These are phyloP conservation scores for Dromiciops gliroides DNA, from an alignment of 2,113 vertebrate genomes.

Conservation along the genomic window DNA sequence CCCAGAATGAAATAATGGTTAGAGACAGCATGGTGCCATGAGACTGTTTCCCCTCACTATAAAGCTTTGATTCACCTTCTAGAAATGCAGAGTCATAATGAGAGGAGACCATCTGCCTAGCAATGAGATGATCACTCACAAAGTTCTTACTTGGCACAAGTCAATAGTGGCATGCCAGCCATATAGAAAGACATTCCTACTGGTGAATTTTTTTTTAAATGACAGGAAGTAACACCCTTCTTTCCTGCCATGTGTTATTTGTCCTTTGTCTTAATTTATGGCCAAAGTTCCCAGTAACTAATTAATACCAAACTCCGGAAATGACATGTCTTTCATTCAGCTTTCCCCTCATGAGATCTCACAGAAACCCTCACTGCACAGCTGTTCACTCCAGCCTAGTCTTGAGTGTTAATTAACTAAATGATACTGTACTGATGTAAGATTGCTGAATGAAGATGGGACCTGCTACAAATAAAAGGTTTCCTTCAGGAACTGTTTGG, in stretches of 20 bases:
- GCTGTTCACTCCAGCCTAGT: background rate
- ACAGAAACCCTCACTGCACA: constrained; percentile 5
- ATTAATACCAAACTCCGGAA: constrained; percentile 44
- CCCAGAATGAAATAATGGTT: constrained; percentile 68
- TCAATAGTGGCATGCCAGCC: constrained; percentile 20
- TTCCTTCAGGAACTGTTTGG: background rate
- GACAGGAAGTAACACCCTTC: constrained; percentile 28
- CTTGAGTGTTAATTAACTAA: constrained; percentile 21
- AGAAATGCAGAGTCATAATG: constrained; percentile 70
- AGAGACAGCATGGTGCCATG: constrained; percentile 64
- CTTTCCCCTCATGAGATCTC: background rate
- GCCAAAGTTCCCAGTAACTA: constrained; percentile 24
- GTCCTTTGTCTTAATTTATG: constrained; percentile 46
- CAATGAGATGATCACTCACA: constrained; percentile 59
- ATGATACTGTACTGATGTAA: background rate
- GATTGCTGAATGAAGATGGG: background rate
- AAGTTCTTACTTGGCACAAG: constrained; percentile 61
- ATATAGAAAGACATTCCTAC: constrained; percentile 19
- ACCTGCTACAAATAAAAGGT: background rate
- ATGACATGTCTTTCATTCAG: constrained; percentile 19
- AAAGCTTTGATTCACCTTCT: constrained; percentile 61
- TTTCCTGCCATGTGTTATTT: constrained; percentile 36
- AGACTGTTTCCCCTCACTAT: constrained; percentile 68
- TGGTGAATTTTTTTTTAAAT: background rate
- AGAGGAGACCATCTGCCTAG: constrained; percentile 72